A percentile compares a stretch with the other conserved stretches of the same genome.
These are phyloP conservation scores for Eulemur mongoz DNA, from an alignment of 2,797 vertebrate genomes.

Conservation along the genomic window DNA sequence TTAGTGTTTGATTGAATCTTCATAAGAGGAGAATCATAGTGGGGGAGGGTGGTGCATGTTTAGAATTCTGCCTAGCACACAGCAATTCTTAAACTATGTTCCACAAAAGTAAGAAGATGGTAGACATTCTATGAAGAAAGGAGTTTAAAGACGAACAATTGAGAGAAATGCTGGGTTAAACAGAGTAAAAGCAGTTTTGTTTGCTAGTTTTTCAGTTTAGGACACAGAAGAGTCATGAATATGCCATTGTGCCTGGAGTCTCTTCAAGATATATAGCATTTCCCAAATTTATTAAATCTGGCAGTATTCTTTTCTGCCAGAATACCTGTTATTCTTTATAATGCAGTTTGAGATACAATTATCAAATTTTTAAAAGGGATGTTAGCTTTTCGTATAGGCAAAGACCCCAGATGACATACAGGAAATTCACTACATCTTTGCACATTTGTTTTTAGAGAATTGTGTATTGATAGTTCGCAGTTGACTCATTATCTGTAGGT, in stretches of 20 bases:
- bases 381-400: not conserved
- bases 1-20: not conserved
- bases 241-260: not conserved
- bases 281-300: not conserved
- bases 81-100: not conserved
- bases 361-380: not conserved
- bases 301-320: not conserved
- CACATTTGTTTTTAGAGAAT: not conserved
- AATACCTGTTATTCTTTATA: not conserved
- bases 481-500: not conserved
- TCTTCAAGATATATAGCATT: not conserved
- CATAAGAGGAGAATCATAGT: not conserved
- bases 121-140: not conserved
- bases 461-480: not conserved
- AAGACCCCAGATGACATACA: not conserved
- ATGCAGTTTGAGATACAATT: not conserved
- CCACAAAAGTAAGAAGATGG: not conserved
- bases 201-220: not conserved
- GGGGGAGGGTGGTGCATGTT: not conserved
- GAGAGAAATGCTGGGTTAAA: not conserved
- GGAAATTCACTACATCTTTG: not conserved
- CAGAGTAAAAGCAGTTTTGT: not conserved
- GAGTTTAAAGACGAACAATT: not conserved
- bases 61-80: not conserved
- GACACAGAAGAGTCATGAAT: not conserved